These are phyloP conservation scores for Adelges cooleyi DNA, from an alignment of 1,140 invertebrate species.

Conservation along the genomic window DNA sequence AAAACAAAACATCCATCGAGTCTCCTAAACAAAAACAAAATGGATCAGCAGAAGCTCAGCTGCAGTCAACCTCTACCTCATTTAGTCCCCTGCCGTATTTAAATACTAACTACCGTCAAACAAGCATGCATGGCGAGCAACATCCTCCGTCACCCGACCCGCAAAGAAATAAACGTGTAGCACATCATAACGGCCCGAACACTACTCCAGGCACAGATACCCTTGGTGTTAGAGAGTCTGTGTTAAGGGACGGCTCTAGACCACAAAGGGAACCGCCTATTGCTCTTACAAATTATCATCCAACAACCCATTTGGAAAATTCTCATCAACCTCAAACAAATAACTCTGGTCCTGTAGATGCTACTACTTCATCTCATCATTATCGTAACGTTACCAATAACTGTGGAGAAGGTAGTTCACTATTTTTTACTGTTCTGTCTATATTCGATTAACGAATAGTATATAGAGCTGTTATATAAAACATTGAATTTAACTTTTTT, in stretches of 20 bases:
- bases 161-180: slow-evolving; percentile 44
- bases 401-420: slow-evolving; percentile 18
- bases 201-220: slow-evolving; percentile 16
- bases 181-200: slow-evolving; percentile 25
- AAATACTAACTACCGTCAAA: slow-evolving; percentile 13
- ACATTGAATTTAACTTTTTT: too few relatives aligned
- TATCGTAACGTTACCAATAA: slow-evolving; percentile 11
- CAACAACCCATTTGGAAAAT: slow-evolving; percentile 24
- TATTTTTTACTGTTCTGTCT: background rate
- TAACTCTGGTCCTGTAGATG: slow-evolving; percentile 5
- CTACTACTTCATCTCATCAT: background rate
- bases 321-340: slow-evolving; percentile 14
- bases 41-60: background rate
- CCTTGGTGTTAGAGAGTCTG: slow-evolving; percentile 44
- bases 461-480: too few relatives aligned
- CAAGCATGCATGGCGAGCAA: background rate
- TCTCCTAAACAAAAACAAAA: slow-evolving; percentile 10
- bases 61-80: background rate
- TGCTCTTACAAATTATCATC: slow-evolving; percentile 21
- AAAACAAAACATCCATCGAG: background rate
- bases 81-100: background rate
- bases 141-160: background rate
- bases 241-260: slow-evolving; percentile 48
- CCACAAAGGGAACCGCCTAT: slow-evolving; percentile 32
- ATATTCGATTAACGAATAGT: background rate